phyloP scores from a whole-genome alignment of 2,888 invertebrate genomes.

The Dyspetes luteomarginatus region DNA sequence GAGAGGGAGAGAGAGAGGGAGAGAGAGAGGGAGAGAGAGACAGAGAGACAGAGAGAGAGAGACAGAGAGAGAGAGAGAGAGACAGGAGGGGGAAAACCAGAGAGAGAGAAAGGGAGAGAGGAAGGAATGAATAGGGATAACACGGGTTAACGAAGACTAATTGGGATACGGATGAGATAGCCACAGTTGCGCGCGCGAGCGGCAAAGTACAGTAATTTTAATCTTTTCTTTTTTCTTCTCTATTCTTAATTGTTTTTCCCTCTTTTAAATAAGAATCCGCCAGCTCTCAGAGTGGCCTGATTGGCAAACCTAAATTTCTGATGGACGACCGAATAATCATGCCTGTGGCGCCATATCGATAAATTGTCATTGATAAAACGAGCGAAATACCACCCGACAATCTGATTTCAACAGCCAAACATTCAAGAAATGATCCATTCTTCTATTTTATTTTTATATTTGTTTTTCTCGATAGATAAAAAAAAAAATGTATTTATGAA shows the following conservation, averaged over 20 bases:
- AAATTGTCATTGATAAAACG: too few relatives aligned
- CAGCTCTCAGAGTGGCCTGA: conserved; percentile 28
- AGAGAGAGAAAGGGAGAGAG: conserved; percentile 5
- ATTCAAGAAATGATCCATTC: too few relatives aligned
- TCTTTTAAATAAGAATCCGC: not conserved
- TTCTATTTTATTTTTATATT: too few relatives aligned
- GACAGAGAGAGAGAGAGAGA: not conserved
- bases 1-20: not conserved
- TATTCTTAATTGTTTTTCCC: conserved; percentile 8
- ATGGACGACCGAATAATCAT: conserved; percentile 8
- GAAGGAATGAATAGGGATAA: not conserved
- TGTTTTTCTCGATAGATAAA: too few relatives aligned
- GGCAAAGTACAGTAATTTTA: conserved; percentile 26
- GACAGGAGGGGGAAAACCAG: not conserved
- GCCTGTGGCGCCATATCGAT: not conserved
- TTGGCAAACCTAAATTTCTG: conserved; percentile 31
- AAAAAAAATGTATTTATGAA: too few relatives aligned
- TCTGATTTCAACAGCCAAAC: too few relatives aligned
- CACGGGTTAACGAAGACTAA: conserved; percentile 61
- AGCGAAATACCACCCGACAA: too few relatives aligned
- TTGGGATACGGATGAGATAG: conserved; percentile 50
- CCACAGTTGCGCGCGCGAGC: conserved; percentile 4
- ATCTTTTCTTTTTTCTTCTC: conserved; percentile 1
- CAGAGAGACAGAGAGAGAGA: not conserved
- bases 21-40: conserved; percentile 13